Evolutionary conservation across 2,797 vertebrate genomes (phyloP).

Genomic region (Poeciliopsis infans): DNA sequence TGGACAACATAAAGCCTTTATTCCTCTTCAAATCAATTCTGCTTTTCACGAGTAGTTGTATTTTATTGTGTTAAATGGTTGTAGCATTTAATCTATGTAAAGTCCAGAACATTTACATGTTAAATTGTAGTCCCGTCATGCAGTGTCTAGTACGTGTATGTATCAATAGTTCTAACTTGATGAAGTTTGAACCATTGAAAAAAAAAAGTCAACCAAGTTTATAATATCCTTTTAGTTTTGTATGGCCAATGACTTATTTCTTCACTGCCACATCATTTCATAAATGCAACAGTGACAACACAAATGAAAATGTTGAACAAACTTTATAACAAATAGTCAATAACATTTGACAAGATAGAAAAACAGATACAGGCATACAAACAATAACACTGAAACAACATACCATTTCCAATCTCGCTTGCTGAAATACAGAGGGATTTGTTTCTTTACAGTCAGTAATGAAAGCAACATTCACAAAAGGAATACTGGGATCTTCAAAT

Average conservation of each 20-base stretch:
- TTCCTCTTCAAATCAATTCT: neutral
- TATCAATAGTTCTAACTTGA: too few species aligned
- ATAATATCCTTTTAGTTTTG: neutral
- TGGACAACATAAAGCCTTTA: neutral
- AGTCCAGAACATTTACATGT: too few species aligned
- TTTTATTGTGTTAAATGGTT: neutral
- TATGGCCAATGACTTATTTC: neutral
- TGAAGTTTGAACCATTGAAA: too few species aligned
- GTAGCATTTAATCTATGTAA: neutral
- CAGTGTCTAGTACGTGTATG: too few species aligned
- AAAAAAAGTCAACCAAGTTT: too few species aligned
- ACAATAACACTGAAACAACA: constrained; percentile 6
- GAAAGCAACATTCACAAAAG: constrained; percentile 21
- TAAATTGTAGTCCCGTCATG: too few species aligned
- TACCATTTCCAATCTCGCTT: neutral
- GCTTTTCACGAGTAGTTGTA: neutral
- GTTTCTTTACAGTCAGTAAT: constrained; percentile 27
- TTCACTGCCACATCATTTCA: neutral
- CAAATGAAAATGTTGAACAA: neutral
- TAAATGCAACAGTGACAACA: neutral
- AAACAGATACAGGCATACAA: neutral
- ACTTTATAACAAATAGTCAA: constrained; percentile 49
- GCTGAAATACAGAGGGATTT: constrained; percentile 4
- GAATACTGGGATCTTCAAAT: neutral
- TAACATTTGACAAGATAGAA: constrained; percentile 21